A percentile compares a stretch with the other conserved stretches of the same genome.
phyloP scores from a whole-genome alignment of 2,888 invertebrate species.

The Junonia oenone region DNA sequence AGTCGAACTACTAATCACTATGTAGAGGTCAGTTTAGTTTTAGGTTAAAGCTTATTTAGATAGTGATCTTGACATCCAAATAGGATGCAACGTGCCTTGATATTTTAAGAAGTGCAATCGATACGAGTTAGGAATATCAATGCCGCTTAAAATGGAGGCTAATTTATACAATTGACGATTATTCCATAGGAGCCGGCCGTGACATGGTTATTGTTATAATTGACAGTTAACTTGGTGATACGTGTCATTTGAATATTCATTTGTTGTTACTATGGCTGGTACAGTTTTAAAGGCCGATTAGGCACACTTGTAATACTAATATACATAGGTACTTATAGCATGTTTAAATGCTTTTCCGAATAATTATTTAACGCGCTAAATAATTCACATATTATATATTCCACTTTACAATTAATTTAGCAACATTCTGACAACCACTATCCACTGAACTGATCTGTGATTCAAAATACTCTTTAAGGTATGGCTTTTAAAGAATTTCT shows the following conservation, averaged over 20 bases:
- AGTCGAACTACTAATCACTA: background rate
- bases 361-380: no score
- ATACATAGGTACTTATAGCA: no score
- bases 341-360: no score
- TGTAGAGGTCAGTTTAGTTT: background rate
- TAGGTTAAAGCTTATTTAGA: background rate
- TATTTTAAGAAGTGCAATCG: background rate
- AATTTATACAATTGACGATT: constrained; percentile 29
- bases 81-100: background rate
- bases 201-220: constrained; percentile 39
- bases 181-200: constrained; percentile 36
- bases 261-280: constrained; percentile 21
- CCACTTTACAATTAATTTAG: no score
- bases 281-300: constrained; percentile 9
- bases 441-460: no score
- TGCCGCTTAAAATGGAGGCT: constrained; percentile 25
- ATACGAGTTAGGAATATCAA: constrained; percentile 15
- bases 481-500: no score
- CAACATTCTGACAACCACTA: no score
- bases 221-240: constrained; percentile 22
- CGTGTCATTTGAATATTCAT: constrained; percentile 29
- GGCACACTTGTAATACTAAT: no score
- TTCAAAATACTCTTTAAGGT: no score
- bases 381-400: no score
- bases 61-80: background rate